Percentiles rank a stretch among this genome's conserved stretches.
These are phyloP conservation scores for Ceratotherium simum DNA, from an alignment of 2,113 vertebrate species.

Conservation along the genomic window DNA sequence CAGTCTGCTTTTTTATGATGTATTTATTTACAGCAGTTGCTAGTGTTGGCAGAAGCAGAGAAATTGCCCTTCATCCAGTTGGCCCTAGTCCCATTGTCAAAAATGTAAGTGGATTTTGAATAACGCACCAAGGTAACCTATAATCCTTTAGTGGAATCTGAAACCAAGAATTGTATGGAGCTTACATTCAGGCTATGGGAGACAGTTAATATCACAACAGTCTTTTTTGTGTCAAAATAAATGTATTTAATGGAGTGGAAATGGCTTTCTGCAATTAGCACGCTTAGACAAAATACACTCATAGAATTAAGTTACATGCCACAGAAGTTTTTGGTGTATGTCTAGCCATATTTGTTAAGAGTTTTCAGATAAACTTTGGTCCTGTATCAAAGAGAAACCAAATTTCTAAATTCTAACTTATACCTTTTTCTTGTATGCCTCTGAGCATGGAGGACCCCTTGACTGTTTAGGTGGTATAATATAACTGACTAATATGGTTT, in stretches of 20 bases:
- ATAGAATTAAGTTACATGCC: conserved; percentile 37
- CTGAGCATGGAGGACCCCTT: neutral
- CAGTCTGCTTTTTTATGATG: neutral
- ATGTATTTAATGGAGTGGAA: conserved; percentile 79
- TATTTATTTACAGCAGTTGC: conserved; percentile 54
- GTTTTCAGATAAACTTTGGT: conserved; percentile 39
- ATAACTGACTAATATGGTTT: neutral
- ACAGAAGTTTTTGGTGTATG: conserved; percentile 35
- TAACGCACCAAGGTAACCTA: conserved; percentile 74
- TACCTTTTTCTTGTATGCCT: neutral
- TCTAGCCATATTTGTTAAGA: conserved; percentile 33
- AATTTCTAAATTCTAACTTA: conserved; percentile 26
- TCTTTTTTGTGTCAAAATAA: conserved; percentile 74
- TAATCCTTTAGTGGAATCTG: conserved; percentile 78
- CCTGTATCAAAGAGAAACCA: conserved; percentile 28
- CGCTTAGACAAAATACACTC: conserved; percentile 47
- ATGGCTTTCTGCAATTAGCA: conserved; percentile 66
- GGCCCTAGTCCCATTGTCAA: conserved; percentile 52
- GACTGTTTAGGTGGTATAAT: neutral
- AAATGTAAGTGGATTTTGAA: conserved; percentile 75
- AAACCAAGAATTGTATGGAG: conserved; percentile 66
- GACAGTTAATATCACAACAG: conserved; percentile 68
- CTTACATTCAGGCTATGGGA: conserved; percentile 61
- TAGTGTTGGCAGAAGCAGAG: conserved; percentile 52
- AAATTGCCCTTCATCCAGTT: conserved; percentile 47